phyloP scores from a whole-genome alignment of 2,113 vertebrate genomes.

The Phoenicopterus ruber region DNA sequence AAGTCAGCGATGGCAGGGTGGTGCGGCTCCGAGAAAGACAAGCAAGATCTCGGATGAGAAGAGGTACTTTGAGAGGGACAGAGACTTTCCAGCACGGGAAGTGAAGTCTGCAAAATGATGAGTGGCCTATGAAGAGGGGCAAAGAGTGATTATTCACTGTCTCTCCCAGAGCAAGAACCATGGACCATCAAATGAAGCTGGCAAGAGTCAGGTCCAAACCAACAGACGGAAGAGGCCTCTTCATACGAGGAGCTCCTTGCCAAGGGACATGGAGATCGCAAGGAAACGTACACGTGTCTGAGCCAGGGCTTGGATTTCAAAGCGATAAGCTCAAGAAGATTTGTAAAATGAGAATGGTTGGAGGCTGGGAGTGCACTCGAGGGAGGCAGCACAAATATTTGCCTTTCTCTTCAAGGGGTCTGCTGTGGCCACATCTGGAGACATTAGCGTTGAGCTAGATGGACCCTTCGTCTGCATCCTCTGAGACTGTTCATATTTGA shows the following conservation, averaged over 20 bases:
- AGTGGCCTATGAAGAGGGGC: not conserved
- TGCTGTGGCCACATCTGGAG: not conserved
- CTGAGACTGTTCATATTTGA: not conserved
- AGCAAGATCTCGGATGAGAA: not conserved
- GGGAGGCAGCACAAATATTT: not conserved
- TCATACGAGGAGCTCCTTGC: not conserved
- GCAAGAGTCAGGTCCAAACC: not conserved
- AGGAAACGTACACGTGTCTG: not conserved
- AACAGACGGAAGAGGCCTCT: too few species aligned
- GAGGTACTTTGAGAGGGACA: not conserved
- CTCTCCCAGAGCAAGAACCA: not conserved
- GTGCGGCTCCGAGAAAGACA: not conserved
- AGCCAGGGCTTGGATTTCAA: not conserved
- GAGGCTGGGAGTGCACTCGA: not conserved
- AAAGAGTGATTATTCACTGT: accelerated
- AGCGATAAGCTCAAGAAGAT: not conserved
- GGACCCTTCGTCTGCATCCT: not conserved
- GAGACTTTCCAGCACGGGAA: not conserved
- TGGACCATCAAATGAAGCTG: not conserved
- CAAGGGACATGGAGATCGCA: not conserved
- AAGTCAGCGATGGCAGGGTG: not conserved
- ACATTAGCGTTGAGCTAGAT: not conserved
- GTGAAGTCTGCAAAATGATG: not conserved
- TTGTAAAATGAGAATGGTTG: not conserved
- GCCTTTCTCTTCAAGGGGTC: not conserved